Base-by-base conservation (phyloP, 1,140 invertebrate genomes). In the Zaprionus davidi region DNA sequence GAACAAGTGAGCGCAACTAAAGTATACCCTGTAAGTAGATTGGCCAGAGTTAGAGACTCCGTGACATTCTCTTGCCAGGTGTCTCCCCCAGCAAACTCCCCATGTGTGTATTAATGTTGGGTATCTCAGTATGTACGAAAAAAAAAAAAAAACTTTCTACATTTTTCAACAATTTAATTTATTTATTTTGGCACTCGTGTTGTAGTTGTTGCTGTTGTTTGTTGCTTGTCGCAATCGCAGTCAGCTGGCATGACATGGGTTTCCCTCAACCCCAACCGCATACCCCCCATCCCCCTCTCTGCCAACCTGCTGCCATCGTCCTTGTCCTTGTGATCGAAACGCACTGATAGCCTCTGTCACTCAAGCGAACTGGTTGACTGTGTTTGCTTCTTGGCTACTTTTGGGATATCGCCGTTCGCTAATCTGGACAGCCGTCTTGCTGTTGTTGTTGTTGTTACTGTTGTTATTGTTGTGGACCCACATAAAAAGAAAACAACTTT, bases 131-230 rank as follows among this genome's bases (percentile, higher is more conserved):
- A 34, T 15, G 4, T 44, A 53, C 44, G 34, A 49, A n/a, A n/a
- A 5, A 11, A n/a, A 49, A 22, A 22, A 3, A 51, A 51, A n/a
- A n/a, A 79, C 79, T 77, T 82, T 76, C 79, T 67, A 87, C 83
- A 83, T 83, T 88, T 87, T 87, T 72, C 63, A 80, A 88, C 80
- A 87, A 81, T 87, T 87, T 88, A 83, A 88, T 87, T 83, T 87
- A 87, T 87, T 87, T 87, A 87, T 88, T 83, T 88, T 82, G 82
- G 81, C 82, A 85, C 82, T 72, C 75, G 83, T 80, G 59, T 60
- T 69, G 34, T 57, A 49, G 51, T 76, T 76, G 64, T 69, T 76
- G 81, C 63, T 70, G 71, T 70, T 58, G 26, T 17, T 56, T 22
- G 11, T 31, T 41, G 38, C 71, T 69, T 76, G 59, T 69, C 66